phyloP scores from a whole-genome alignment of 2,888 invertebrate genomes.

The Platerodrilus igneus region DNA sequence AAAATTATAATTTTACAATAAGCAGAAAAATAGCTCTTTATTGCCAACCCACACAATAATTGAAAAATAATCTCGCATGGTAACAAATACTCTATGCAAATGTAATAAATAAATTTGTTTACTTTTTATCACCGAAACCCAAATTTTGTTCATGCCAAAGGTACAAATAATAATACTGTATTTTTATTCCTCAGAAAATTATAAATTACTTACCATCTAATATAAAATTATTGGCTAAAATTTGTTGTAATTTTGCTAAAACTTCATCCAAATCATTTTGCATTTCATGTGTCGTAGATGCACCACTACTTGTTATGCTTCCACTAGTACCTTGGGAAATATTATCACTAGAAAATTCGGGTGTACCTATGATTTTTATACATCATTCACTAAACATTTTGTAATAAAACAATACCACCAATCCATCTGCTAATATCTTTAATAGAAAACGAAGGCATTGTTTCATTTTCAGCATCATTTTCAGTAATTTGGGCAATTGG shows the following conservation, averaged over 20 bases:
- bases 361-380: slow-evolving; percentile 19
- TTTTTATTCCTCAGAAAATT: no score
- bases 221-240: slow-evolving; percentile 63
- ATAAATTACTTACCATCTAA: slow-evolving; percentile 53
- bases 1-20: no score
- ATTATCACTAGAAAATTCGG: slow-evolving; percentile 14
- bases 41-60: no score
- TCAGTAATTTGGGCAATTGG: slow-evolving; percentile 51
- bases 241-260: slow-evolving; percentile 64
- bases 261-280: slow-evolving; percentile 67
- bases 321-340: slow-evolving; percentile 10
- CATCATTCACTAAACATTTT: no score
- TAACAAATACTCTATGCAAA: no score
- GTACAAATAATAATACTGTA: no score
- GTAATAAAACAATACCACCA: slow-evolving; percentile 50
- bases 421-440: slow-evolving; percentile 66
- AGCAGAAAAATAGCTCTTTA: no score
- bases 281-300: slow-evolving; percentile 43
- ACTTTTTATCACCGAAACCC: no score
- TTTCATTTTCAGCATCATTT: slow-evolving; percentile 21
- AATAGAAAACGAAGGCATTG: slow-evolving; percentile 51
- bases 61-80: neutral
- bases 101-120: no score
- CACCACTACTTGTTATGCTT: slow-evolving; percentile 1
- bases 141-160: no score